Base-by-base conservation (phyloP, 2,888 invertebrate genomes). In the Caenorhabditis virilis region DNA sequence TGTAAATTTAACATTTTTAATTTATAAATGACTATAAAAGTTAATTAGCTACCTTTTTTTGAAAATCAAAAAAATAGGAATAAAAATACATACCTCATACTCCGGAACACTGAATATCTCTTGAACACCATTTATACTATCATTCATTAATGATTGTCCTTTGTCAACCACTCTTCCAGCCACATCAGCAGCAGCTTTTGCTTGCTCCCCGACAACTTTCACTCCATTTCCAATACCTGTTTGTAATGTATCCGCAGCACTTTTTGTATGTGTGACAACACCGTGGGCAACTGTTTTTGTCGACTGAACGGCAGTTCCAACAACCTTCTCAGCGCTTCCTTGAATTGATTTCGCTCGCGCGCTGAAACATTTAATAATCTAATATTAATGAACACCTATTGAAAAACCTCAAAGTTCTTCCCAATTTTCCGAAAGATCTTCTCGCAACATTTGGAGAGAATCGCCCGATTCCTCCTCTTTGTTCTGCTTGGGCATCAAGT, bases 261-360 rank as follows among this genome's bases (percentile, higher is more conserved):
- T 79, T 53, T 80, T 81, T 23, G 83, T 82, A 56, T 83, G 83
- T 5, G 80, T 78, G 26, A 82, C 79, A 16, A 82, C 79, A 41
- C 80, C 82, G 49, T 78, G 79, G 18, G 82, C 82, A 18, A 83
- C 78, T 16, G 73, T 71, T 52, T 80, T 80, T 1, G 82, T 80
- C 15, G 82, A 80, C 26, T 76, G 69, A n/a, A 68, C 68, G 0
- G 76, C 68, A 2, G 70, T 68, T 33, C 53, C 63, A 23, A 79
- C 63, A 2, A 82, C 79, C 15, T 72, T 74, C 52, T 79, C 73
- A 4, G 80, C 78, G 9, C 80, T 79, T 20, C 76, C 78, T 45
- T 74, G 78, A 33, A 83, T 70, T 20, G 72, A 74, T 36, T 70
- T 76, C 6, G 83, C 82, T 22, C 79, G 64, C 2, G 79, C 76